These are phyloP conservation scores for Thereva nobilitata DNA, from an alignment of 2,888 invertebrate genomes.

Conservation along the genomic window DNA sequence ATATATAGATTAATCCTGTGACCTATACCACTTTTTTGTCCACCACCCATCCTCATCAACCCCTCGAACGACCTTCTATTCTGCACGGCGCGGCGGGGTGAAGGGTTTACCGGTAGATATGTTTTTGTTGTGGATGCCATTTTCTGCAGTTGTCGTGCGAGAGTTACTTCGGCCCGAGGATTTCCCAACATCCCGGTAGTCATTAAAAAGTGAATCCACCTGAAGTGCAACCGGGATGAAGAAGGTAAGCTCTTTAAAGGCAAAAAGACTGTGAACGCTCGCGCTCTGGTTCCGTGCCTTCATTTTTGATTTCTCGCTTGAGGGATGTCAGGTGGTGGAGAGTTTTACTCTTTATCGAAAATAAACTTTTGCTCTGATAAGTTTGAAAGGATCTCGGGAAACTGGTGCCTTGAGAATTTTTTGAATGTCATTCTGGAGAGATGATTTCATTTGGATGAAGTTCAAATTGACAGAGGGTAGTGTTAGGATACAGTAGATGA, in stretches of 20 bases:
- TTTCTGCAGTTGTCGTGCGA: slow-evolving; percentile 1
- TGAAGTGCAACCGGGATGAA: slow-evolving; percentile 14
- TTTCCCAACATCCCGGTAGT: slow-evolving; percentile 32
- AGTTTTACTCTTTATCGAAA: slow-evolving; percentile 4
- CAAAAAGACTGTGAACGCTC: slow-evolving; percentile 4
- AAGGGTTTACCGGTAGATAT: slow-evolving; percentile 1
- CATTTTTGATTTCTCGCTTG: slow-evolving; percentile 25
- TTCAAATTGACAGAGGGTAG: no score
- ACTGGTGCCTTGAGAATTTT: no score
- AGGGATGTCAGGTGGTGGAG: slow-evolving; percentile 12
- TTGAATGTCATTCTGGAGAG: no score
- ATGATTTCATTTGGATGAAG: no score
- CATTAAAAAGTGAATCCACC: slow-evolving; percentile 34
- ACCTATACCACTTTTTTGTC: slow-evolving; percentile 16
- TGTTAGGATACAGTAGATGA: no score
- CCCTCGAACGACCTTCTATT: no score
- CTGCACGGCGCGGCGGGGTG: no score
- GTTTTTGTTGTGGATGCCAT: slow-evolving; percentile 20
- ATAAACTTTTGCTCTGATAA: background rate
- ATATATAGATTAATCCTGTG: slow-evolving; percentile 26
- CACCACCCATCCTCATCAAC: background rate
- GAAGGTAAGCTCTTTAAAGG: slow-evolving; percentile 7
- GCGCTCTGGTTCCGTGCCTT: background rate
- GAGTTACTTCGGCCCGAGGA: slow-evolving; percentile 17
- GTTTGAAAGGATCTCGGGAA: no score